Conservation (phyloP, 2,113 vertebrate genomes). For the Poecilia latipinna region DNA sequence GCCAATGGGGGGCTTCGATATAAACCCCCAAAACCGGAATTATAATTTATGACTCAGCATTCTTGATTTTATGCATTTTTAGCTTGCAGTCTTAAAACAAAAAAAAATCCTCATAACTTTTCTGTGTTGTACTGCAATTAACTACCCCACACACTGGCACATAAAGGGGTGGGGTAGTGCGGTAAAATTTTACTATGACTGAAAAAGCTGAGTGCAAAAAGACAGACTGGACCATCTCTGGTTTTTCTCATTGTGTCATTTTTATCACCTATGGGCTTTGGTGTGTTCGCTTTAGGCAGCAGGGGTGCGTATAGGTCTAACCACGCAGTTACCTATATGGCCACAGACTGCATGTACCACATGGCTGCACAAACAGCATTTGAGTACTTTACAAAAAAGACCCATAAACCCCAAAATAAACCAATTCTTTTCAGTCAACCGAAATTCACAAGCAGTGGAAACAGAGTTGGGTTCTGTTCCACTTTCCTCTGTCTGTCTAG, state of each 20-base stretch:
- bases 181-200: conserved; percentile 74
- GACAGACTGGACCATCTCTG: conserved; percentile 74
- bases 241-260: conserved; percentile 78
- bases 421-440: conserved; percentile 44
- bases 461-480: conserved; percentile 52
- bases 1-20: conserved; percentile 71
- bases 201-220: conserved; percentile 50
- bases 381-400: conserved; percentile 41
- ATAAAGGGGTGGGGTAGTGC: conserved; percentile 53
- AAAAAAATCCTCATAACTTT: conserved; percentile 54
- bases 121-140: conserved; percentile 75
- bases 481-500: conserved; percentile 48
- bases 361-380: conserved; percentile 20
- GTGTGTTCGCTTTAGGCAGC: conserved; percentile 53
- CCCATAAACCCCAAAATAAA: conserved; percentile 60
- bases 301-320: conserved; percentile 49
- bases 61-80: conserved; percentile 78
- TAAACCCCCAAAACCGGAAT: conserved; percentile 65
- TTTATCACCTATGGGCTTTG: conserved; percentile 75
- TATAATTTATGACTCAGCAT: conserved; percentile 76
- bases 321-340: conserved; percentile 49
- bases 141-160: conserved; percentile 69
- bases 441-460: conserved; percentile 60
- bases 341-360: conserved; percentile 29
- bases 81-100: conserved; percentile 49